Evolutionary conservation across 2,113 vertebrate genomes (phyloP).

Genomic region (Calcarius ornatus): DNA sequence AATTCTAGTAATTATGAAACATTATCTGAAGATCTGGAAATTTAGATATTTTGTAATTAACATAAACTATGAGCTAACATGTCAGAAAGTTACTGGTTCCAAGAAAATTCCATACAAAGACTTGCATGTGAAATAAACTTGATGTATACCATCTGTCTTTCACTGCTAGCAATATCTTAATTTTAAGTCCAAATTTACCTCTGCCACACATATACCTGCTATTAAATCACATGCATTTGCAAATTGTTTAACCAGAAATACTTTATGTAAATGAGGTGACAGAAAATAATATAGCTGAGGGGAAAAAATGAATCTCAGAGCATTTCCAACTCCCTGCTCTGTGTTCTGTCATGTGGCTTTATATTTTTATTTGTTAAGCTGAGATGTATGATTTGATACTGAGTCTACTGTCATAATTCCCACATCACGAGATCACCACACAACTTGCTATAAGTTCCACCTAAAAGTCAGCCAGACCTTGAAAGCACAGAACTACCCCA

Average conservation of each 20-base stretch:
- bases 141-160: not conserved
- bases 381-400: not conserved
- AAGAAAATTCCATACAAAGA: not conserved
- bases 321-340: not conserved
- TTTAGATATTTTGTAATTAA: constrained; percentile 28
- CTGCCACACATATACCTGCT: not conserved
- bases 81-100: not conserved
- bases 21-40: not conserved
- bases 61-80: constrained; percentile 31
- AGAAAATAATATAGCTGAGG: not conserved
- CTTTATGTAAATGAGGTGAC: constrained; percentile 32
- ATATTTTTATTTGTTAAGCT: not conserved
- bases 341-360: not conserved
- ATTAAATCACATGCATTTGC: not conserved
- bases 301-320: not conserved
- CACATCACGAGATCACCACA: not conserved
- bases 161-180: not conserved
- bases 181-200: not conserved
- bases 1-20: not conserved
- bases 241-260: constrained; percentile 31
- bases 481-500: not conserved
- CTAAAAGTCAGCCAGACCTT: not conserved
- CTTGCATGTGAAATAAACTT: not conserved
- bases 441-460: not conserved
- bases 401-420: not conserved